Evolutionary conservation across 2,113 vertebrate genomes (phyloP), one percentile per base, ranked within the genome.

Genomic region (Patagioenas fasciata): DNA sequence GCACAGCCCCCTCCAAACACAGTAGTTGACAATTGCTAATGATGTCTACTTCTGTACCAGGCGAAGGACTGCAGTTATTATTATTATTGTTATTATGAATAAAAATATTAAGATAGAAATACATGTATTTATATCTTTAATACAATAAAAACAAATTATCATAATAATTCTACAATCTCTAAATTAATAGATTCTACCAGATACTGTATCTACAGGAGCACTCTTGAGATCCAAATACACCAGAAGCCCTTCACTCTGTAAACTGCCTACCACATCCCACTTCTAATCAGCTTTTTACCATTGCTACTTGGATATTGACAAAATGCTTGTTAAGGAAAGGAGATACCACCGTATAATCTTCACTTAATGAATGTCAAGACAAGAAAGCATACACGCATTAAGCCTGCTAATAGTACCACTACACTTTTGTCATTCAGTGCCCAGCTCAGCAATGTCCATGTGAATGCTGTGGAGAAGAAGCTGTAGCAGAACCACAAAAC

Each of bases 401-500:
- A 95, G 70, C 11, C 82, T 66, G 53, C 79, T 97, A 95, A 94
- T 86, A 97, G 81, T 80, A 96, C 91, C 2, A 3, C 62, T 83
- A 69, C 57, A 66, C 28, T 92, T 94, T 64, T 13, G 61, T 64
- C 20, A 15, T 89, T 93, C 75, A 80, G 28, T 84, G 80, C 67
- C 42, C 65, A 91, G 56, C 80, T 96, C 95, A 97, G 87, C 51
- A 89, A 74, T 3, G 31, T 89, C 86, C 85, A 93, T 71, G 64
- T 90, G 85, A 96, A 93, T 36, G n/a, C 83, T 87, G 70, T 6
- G 18, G 81, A 96, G 83, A 73, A 94, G 93, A 90, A 94, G 91
- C 73, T 94, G 88, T 65, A 83, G 79, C 64, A 88, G 95, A 98
- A 84, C 77, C 60, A 96, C 70, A 25, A 90, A 93, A 94, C 28